phyloP scores from a whole-genome alignment of 2,888 invertebrate species.

The Hydroisotoma schaefferi region DNA sequence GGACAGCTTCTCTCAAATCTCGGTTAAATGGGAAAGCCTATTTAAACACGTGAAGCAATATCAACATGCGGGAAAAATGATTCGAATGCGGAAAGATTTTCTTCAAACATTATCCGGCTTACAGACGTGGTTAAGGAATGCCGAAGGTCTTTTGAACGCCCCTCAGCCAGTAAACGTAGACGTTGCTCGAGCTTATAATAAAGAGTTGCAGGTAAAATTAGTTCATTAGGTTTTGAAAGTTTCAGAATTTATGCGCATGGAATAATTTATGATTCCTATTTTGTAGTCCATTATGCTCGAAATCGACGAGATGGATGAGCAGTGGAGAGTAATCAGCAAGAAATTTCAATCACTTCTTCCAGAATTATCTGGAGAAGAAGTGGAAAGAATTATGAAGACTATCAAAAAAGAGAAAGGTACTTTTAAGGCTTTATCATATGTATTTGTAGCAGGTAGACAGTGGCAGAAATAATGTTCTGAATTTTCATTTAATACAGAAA shows the following conservation, averaged over 20 bases:
- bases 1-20: constrained; percentile 57
- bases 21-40: constrained; percentile 76
- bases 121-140: constrained; percentile 73
- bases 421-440: neutral
- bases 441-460: neutral
- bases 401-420: constrained; percentile 75
- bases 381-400: constrained; percentile 82
- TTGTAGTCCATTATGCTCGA: constrained; percentile 69
- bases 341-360: constrained; percentile 87
- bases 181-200: constrained; percentile 75
- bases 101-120: constrained; percentile 69
- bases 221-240: neutral
- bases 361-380: constrained; percentile 83
- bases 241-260: neutral
- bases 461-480: neutral
- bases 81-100: constrained; percentile 76
- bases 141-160: constrained; percentile 66
- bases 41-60: constrained; percentile 81
- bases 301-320: constrained; percentile 79
- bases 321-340: constrained; percentile 86
- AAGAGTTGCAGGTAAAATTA: constrained; percentile 61
- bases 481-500: constrained; percentile 57
- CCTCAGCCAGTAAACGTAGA: constrained; percentile 70
- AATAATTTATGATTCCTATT: constrained; percentile 12
- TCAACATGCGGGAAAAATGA: constrained; percentile 80